Base-by-base conservation (phyloP, 2,113 vertebrate genomes). In the Thalassoma bifasciatum region DNA sequence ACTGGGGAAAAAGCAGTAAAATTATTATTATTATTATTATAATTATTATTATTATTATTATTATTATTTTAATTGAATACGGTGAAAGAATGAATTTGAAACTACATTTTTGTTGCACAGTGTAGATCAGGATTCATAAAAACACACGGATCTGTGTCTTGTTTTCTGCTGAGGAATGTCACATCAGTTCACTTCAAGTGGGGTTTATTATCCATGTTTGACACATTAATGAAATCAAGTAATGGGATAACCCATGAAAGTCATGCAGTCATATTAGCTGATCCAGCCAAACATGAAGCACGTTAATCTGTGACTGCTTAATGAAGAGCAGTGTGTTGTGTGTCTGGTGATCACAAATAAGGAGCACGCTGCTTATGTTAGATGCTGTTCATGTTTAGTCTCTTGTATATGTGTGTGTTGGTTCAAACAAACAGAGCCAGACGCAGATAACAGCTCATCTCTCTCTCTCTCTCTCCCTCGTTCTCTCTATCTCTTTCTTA, bases 311-410 rank as follows among this genome's bases (percentile, higher is more conserved):
- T 38, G 51, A 42, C 68, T 51, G 17, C 86, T 75, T 83, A 85
- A 91, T 90, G 59, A 81, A 17, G 63, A 71, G 75, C 87, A 37
- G 83, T 50, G 68, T 77, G 67, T 59, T 13, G 26, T 37, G 42
- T 56, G 63, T 77, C 0, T 8, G 36, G 17, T 58, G 79, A 36
- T 67, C 49, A 8, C 61, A 66, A 89, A 86, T 84, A 5, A 40
- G 75, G 53, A 67, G 23, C 72, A 19, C 17, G 8, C 5, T 0
- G n/a, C 19, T 66, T 60, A 4, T 1, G 54, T 86, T 86, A 80
- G 46, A 23, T 77, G 85, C 64, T 17, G n/a, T 47, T 24, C 57
- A 3, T 42, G 59, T 70, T 64, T 36, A 69, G 37, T 2, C 36
- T 37, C 47, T 6, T 67, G 42, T 52, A 14, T 14, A 21, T 10